Evolutionary conservation across 2,113 vertebrate genomes (phyloP), one percentile per base, ranked within the genome.

Genomic region (Crotophaga sulcirostris): DNA sequence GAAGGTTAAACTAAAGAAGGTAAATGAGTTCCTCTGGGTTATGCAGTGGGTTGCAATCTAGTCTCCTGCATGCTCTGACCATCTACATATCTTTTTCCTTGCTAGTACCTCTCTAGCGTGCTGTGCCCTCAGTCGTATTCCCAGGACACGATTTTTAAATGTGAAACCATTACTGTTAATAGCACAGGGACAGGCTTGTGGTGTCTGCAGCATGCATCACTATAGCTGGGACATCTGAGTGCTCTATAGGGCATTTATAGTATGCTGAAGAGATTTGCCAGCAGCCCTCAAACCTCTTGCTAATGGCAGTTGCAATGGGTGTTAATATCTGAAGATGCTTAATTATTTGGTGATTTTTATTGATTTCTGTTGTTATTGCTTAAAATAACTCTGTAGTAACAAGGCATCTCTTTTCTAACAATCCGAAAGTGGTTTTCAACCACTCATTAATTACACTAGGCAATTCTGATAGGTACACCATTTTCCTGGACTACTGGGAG

Each of bases 341-440:
- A 84, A 90, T 94, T 96, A 90, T 93, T 87, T 68, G 77, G 73
- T 79, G 36, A 36, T 77, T 95, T 92, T 54, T 89, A 96, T 89
- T 92, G 93, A 96, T 95, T 91, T 79, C 63, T 69, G 79, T 45
- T 87, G 42, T 55, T 93, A 59, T 8, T 84, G 60, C 47, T 90
- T 89, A 84, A 84, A 44, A 18, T 63, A 58, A 44, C 73, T 73
- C 69, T 24, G 38, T 38, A 67, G 59, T 58, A 88, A 80, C 45
- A 66, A 64, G 54, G 20, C 76, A 40, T 49, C 82, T 95, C 33
- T 90, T 64, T 58, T 67, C 54, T 52, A 73, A 52, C 60, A 36
- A 18, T 54, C 52, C 49, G 47, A 40, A 81, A 84, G 31, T 17
- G 45, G 45, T 73, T 94, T 86, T n/a, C 66, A 79, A 17, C 21